A percentile compares a stretch with the other conserved stretches of the same genome.
Conservation (phyloP, 2,888 invertebrate genomes). For the Rhyacophila evoluta region DNA sequence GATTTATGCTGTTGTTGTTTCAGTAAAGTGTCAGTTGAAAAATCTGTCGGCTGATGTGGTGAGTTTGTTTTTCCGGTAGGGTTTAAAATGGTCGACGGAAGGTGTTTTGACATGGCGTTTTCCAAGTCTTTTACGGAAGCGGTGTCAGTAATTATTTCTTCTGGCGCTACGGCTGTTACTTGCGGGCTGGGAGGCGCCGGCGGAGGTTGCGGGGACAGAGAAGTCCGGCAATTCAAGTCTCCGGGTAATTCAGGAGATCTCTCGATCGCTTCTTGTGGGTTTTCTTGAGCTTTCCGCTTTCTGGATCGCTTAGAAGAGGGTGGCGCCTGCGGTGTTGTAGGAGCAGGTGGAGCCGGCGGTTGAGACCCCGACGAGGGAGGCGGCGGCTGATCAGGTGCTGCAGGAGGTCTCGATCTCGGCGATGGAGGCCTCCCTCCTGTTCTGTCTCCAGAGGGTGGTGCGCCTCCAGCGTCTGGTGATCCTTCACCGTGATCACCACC, state of each 20-base stretch:
- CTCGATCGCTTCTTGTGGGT: conserved; percentile 61
- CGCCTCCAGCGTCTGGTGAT: conserved; percentile 85
- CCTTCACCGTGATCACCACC: conserved; percentile 88
- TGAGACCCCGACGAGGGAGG: conserved; percentile 64
- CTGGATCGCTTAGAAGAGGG: conserved; percentile 62
- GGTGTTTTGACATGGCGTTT: conserved; percentile 96
- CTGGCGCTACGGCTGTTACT: conserved; percentile 61
- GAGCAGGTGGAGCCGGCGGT: conserved; percentile 58
- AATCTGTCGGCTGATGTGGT: conserved; percentile 83
- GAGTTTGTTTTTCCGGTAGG: conserved; percentile 67
- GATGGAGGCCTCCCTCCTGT: conserved; percentile 65
- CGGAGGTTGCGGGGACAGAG: conserved; percentile 61
- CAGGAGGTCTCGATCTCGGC: conserved; percentile 57
- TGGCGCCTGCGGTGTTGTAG: conserved; percentile 51
- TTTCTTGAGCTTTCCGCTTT: conserved; percentile 69
- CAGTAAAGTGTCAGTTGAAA: conserved; percentile 85
- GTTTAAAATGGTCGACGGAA: conserved; percentile 74
- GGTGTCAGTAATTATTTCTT: conserved; percentile 63
- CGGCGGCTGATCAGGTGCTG: conserved; percentile 56
- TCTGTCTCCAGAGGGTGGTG: conserved; percentile 56
- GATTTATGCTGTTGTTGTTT: conserved; percentile 83
- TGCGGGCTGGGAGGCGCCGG: conserved; percentile 64
- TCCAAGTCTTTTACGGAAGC: conserved; percentile 92
- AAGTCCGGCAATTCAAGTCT: conserved; percentile 60
- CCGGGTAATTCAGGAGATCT: conserved; percentile 66